These are phyloP conservation scores for Drosophila nasuta DNA, from an alignment of 1,140 invertebrate genomes.

Conservation along the genomic window DNA sequence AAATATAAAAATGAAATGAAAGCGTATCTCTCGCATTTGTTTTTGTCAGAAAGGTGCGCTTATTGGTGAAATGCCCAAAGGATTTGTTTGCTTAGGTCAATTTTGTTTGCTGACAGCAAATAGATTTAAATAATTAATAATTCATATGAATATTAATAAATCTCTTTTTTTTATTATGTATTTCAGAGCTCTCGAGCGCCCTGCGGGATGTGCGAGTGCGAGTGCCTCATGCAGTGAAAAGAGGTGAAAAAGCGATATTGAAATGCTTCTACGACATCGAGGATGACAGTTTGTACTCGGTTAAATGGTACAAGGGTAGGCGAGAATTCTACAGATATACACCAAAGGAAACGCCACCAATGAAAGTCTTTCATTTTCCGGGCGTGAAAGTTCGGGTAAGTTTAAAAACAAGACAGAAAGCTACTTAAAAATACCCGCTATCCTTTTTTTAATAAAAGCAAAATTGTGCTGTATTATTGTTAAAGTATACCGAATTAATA, in stretches of 20 bases:
- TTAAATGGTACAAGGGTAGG: conserved; percentile 93
- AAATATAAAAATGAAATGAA: conserved; percentile 57
- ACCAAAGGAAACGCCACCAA: conserved; percentile 90
- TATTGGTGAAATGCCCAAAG: conserved; percentile 29
- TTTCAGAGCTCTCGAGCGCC: conserved; percentile 62
- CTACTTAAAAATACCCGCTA: too few species aligned
- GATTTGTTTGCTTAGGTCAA: conserved; percentile 58
- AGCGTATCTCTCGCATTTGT: conserved; percentile 11
- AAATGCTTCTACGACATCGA: conserved; percentile 92
- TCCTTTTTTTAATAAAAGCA: too few species aligned
- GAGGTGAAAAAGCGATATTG: conserved; percentile 88
- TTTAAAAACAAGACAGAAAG: not conserved
- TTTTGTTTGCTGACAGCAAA: conserved; percentile 52
- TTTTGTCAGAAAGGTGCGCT: conserved; percentile 22
- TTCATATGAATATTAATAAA: conserved; percentile 44
- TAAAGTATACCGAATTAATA: too few species aligned
- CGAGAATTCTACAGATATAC: conserved; percentile 92
- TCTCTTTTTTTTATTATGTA: conserved; percentile 28
- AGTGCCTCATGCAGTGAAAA: conserved; percentile 89
- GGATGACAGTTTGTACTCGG: conserved; percentile 90
- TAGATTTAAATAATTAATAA: conserved; percentile 58
- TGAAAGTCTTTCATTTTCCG: conserved; percentile 90
- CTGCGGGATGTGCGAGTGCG: conserved; percentile 88
- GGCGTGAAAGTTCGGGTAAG: conserved; percentile 92
- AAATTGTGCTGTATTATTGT: too few species aligned